Evolutionary conservation across 1,140 invertebrate genomes (phyloP), one percentile per base, ranked within the genome.

Genomic region (Lucilia sericata): DNA sequence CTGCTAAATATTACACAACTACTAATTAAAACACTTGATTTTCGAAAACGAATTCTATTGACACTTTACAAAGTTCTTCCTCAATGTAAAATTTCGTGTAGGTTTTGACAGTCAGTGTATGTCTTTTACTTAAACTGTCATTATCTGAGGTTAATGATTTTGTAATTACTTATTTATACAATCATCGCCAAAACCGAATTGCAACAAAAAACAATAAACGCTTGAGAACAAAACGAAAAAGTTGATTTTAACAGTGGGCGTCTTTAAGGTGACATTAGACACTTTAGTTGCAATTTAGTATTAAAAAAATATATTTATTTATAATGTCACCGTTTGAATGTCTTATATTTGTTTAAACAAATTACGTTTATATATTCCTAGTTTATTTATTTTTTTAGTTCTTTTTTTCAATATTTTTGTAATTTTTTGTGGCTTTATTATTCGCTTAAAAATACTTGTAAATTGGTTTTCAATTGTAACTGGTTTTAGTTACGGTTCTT

Each of bases 121-220:
- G 25, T 30, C 3, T 14, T 36, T 76, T 42, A 30, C 34, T 36
- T 30, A 30, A 78, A n/a, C 47, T 80, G 76, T 80, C 76, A 80
- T 80, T 80, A 80, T 51, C 42, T 80, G 51, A 80, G 76, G 76
- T 80, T 80, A 80, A 80, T 80, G 76, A 9, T 80, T 80, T 14
- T 80, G 42, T 80, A 80, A 80, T 80, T 47, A 51, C 42, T 19
- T 49, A 80, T 25, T 49, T 21, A 36, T 78, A 42, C 42, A 42
- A 7, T 21, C 47, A n/a, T n/a, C 51, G 51, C 17, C 51, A 17
- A 55, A 55, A 55, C 5, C 0, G 5, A 8, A 42, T 2, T 30
- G 25, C 25, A 42, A 42, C 42, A 3, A 42, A 7, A 42, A 42
- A 42, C 10, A 55, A 55, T 55, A 55, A 55, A 12, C 51, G 13